These are phyloP conservation scores for Lophius piscatorius DNA, from an alignment of 2,113 vertebrate genomes.

Conservation along the genomic window DNA sequence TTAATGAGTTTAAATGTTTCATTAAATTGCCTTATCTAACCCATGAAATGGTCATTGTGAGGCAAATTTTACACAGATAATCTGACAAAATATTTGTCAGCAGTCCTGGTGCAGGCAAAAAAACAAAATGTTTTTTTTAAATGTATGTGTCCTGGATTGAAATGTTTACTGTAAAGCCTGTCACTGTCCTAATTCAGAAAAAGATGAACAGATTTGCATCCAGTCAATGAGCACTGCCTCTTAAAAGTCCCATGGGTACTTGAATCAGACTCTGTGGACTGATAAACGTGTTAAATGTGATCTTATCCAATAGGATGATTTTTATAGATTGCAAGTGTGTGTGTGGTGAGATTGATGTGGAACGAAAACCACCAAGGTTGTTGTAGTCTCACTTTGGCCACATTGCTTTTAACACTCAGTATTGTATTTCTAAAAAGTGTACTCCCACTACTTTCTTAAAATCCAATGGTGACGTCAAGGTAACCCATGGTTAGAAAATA, in stretches of 20 bases:
- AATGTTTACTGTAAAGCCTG: background rate
- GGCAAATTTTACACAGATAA: background rate
- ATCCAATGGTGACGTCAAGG: background rate
- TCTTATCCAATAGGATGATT: conserved; percentile 4
- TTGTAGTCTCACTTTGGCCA: background rate
- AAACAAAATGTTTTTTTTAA: no score
- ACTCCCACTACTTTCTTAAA: background rate
- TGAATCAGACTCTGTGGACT: background rate
- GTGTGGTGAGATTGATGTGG: conserved; percentile 14
- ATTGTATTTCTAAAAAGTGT: background rate
- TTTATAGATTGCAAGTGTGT: background rate
- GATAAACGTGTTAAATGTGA: conserved; percentile 13
- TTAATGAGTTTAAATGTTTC: no score
- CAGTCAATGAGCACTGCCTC: background rate
- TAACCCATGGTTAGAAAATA: conserved; percentile 3
- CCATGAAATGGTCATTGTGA: no score
- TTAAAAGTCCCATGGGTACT: conserved; percentile 5
- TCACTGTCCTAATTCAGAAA: conserved; percentile 8
- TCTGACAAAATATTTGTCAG: background rate
- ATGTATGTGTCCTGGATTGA: background rate
- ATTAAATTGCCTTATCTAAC: no score
- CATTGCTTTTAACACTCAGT: background rate
- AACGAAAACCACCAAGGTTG: background rate
- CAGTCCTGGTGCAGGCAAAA: background rate
- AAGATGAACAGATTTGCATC: background rate